Evolutionary conservation across 2,797 vertebrate species (phyloP), one percentile per base, ranked within the genome.

Genomic region (Lepus townsendii): DNA sequence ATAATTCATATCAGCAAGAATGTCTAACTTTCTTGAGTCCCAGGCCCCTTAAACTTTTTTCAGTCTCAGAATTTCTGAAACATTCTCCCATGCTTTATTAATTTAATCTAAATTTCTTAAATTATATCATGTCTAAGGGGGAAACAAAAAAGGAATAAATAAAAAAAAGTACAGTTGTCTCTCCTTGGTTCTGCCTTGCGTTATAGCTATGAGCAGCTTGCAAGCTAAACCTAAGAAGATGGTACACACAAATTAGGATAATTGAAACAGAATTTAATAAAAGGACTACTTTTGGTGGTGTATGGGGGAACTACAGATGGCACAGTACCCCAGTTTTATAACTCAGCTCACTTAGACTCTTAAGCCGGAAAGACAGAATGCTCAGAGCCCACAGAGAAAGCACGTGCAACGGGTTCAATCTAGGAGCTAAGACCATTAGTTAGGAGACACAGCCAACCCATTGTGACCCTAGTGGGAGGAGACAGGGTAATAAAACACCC

Each of bases 1-100:
- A 26, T 60, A 68, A 89, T 68, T 95, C 60, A 72, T 50, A 62
- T 47, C 71, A 12, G 50, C 65, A 89, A 66, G 26, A 91, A 26
- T 47, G 17, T 83, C 27, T 91, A 42, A 86, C 4, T 82, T 93
- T 38, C 84, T 82, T 85, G 80, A 38, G 6, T 82, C 30, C 24
- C 27, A 42, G 71, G 5, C 9, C 16, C n/a, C 42, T 82, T 68
- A 66, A 89, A 62, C 11, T 62, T 50, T 63, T 24, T 73, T 26
- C 60, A 57, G 54, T 19, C 54, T 57, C 54, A 57, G 54, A 57
- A 57, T 20, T 57, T 57, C 54, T 57, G 54, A 57, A 57, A 57
- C 54, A 57, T 57, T 57, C 54, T 16, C 19, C 14, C 35, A 42
- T n/a, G 1, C 5, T 79, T 50, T 16, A 19, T 47, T 27, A 3